phyloP scores from a whole-genome alignment of 2,113 vertebrate genomes.

The Psilopsiagon aurifrons region DNA sequence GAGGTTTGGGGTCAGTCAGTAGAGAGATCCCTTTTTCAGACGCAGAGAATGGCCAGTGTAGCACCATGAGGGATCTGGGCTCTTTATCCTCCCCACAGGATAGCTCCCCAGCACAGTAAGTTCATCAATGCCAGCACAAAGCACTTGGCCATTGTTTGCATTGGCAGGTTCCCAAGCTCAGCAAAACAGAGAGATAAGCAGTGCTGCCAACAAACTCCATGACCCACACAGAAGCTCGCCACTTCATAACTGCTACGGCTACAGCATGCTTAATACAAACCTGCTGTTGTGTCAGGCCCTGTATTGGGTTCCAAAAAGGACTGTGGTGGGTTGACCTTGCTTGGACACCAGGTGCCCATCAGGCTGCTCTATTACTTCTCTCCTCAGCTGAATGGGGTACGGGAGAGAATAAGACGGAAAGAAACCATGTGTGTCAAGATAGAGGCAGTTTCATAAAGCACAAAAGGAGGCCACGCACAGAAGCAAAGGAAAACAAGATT shows the following conservation, averaged over 20 bases:
- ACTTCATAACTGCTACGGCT: background rate
- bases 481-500: background rate
- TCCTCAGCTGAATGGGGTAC: background rate
- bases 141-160: background rate
- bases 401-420: background rate
- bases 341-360: background rate
- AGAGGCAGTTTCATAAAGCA: background rate
- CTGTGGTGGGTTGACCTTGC: background rate
- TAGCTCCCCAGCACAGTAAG: background rate
- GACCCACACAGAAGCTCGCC: background rate
- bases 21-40: no score
- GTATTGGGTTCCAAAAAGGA: fast-evolving
- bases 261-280: background rate
- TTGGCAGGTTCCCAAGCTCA: background rate
- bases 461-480: fast-evolving
- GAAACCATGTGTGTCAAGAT: background rate
- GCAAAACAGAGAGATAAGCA: background rate
- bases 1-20: background rate
- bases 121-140: background rate
- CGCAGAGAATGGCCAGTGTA: background rate
- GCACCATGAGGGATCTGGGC: no score
- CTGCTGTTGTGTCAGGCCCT: background rate
- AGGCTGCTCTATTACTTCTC: background rate
- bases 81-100: background rate
- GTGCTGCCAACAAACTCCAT: background rate